A percentile compares a stretch with the other conserved stretches of the same genome.
Conservation (phyloP, 2,797 vertebrate genomes). For the Eurystomus glaucurus region DNA sequence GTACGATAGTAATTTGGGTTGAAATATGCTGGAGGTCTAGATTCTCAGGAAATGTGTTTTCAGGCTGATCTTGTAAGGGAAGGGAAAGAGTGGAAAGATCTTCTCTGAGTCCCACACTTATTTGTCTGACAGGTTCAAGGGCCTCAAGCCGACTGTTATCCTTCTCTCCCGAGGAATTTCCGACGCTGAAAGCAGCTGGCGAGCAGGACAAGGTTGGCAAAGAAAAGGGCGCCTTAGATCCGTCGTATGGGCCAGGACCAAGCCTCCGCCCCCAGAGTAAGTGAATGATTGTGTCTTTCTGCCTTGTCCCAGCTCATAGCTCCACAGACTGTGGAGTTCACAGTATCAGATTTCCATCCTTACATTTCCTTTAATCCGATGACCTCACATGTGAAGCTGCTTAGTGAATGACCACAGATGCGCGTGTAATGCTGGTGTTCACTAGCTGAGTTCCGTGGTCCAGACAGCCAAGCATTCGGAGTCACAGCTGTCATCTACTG, state of each 20-base stretch:
- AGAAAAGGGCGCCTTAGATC: conserved; percentile 99
- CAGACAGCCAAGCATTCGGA: background rate
- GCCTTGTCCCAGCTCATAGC: background rate
- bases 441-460: background rate
- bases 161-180: conserved; percentile 99
- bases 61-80: background rate
- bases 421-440: background rate
- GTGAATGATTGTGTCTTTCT: conserved; percentile 21
- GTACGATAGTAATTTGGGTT: background rate
- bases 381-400: background rate
- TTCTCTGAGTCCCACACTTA: background rate
- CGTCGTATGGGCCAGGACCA: conserved; percentile 97
- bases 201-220: conserved; percentile 99
- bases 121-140: conserved; percentile 93
- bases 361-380: background rate
- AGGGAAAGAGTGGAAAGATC: background rate
- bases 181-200: conserved; percentile 99
- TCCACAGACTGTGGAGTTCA: background rate
- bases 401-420: background rate
- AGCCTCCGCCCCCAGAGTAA: conserved; percentile 92
- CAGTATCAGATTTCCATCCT: background rate
- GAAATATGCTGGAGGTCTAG: background rate
- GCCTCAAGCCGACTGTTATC: conserved; percentile 99
- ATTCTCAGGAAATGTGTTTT: background rate
- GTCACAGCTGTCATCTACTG: background rate